Evolutionary conservation across 2,888 invertebrate species (phyloP), one percentile per base, ranked within the genome.

Genomic region (Eremobia ochroleuca): DNA sequence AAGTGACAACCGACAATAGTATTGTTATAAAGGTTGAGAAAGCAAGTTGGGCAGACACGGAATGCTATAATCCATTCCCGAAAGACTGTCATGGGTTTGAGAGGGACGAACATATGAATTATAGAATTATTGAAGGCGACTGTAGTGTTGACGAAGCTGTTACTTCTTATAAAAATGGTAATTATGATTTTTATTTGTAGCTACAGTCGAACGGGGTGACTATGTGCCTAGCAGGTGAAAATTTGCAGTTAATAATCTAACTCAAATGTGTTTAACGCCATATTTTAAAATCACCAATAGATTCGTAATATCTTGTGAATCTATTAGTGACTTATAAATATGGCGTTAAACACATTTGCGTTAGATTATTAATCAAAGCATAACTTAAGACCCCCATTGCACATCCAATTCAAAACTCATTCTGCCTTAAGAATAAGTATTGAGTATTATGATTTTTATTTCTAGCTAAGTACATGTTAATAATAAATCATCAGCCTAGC

Each of bases 131-230:
- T 66, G 91, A 92, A 40, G 86, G 90, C 0, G 94, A 93, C 4
- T 89, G 61, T n/a, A 94, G 95, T 85, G 78, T 95, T 0, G 79
- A 80, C 4, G 91, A 91, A 71, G 96, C 96, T 0, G 87, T 80
- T 3, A 84, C 90, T 37, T 89, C 87, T 43, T 78, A 93, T 31
- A 91, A 90, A 76, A 92, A 85, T 86, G 94, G 96, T 96, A 91
- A 87, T 86, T 77, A 11, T 72, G 28, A 55, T 37, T 68, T 73
- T 71, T 46, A 34, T 70, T 34, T 31, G 1, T 28, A 13, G 4
- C 9, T 4, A 18, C 0, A n/a, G n/a, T n/a, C n/a, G n/a, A n/a
- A n/a, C n/a, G n/a, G n/a, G n/a, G n/a, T n/a, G n/a, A n/a, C n/a
- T n/a, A n/a, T n/a, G n/a, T n/a, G n/a, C n/a, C n/a, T n/a, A n/a